Conservation (phyloP, 2,113 vertebrate species). For the Actenoides hombroni region DNA sequence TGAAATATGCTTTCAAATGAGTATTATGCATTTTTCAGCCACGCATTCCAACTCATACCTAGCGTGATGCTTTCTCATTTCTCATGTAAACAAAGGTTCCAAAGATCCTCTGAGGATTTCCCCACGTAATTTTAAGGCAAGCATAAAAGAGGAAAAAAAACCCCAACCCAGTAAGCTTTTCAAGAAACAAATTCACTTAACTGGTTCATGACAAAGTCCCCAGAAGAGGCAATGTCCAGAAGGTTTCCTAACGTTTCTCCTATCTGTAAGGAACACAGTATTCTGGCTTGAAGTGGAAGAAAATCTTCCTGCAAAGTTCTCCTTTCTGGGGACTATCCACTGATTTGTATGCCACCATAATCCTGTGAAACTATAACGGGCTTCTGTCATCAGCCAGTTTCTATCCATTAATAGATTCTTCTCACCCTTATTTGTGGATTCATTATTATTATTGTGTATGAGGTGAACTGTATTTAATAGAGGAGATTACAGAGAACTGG, state of each 20-base stretch:
- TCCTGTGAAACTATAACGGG: fast-evolving
- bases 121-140: neutral
- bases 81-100: neutral
- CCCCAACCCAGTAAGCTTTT: neutral
- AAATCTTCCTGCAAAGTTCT: neutral
- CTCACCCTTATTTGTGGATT: neutral
- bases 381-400: neutral
- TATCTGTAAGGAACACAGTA: neutral
- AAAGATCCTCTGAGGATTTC: neutral
- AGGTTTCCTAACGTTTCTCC: neutral
- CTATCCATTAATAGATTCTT: neutral
- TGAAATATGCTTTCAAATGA: neutral
- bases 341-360: neutral
- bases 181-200: constrained; percentile 3
- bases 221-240: neutral
- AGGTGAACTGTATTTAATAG: neutral
- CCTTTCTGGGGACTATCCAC: neutral
- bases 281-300: neutral
- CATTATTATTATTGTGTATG: neutral
- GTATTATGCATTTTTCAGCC: neutral
- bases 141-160: neutral
- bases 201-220: neutral
- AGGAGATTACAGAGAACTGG: neutral
- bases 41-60: neutral
- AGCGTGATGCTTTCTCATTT: neutral